These are phyloP conservation scores for Drosophila pallidifrons DNA, from an alignment of 1,140 invertebrate species.

Conservation along the genomic window DNA sequence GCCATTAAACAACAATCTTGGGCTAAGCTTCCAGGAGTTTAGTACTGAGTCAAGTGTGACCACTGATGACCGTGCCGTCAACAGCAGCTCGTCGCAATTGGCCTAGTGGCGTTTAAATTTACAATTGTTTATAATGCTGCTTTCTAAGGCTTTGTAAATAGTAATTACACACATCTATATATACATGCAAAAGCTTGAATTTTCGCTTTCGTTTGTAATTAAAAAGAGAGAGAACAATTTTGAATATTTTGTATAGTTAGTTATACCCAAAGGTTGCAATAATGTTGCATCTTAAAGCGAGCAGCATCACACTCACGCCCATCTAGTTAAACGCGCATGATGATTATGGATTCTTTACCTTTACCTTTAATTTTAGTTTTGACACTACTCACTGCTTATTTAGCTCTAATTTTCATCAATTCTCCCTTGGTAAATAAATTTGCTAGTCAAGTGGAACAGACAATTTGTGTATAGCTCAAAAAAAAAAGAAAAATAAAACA, in stretches of 20 bases:
- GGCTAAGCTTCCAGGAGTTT: constrained; percentile 68
- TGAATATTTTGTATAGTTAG: constrained; percentile 77
- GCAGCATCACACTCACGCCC: constrained; percentile 66
- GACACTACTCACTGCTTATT: constrained; percentile 14
- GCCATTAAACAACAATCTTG: constrained; percentile 65
- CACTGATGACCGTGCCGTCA: constrained; percentile 63
- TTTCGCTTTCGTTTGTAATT: constrained; percentile 66
- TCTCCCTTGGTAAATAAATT: constrained; percentile 61
- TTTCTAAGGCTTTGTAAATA: constrained; percentile 37
- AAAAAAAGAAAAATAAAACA: constrained; percentile 17
- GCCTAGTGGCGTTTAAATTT: constrained; percentile 47
- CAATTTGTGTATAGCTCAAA: constrained; percentile 72
- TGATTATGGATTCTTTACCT: constrained; percentile 20
- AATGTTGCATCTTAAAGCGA: constrained; percentile 77
- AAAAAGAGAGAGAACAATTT: constrained; percentile 48
- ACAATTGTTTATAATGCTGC: constrained; percentile 10
- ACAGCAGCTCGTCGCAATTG: constrained; percentile 69
- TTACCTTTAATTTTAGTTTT: constrained; percentile 18
- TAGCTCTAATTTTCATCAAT: constrained; percentile 35
- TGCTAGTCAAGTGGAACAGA: constrained; percentile 79
- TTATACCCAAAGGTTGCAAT: constrained; percentile 79
- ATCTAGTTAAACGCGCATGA: constrained; percentile 22
- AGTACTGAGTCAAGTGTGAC: constrained; percentile 46
- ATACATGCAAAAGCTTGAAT: constrained; percentile 38
- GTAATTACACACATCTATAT: constrained; percentile 9